Evolutionary conservation across 2,888 invertebrate species (phyloP), one percentile per base, ranked within the genome.

Genomic region (Apodemia mormo): DNA sequence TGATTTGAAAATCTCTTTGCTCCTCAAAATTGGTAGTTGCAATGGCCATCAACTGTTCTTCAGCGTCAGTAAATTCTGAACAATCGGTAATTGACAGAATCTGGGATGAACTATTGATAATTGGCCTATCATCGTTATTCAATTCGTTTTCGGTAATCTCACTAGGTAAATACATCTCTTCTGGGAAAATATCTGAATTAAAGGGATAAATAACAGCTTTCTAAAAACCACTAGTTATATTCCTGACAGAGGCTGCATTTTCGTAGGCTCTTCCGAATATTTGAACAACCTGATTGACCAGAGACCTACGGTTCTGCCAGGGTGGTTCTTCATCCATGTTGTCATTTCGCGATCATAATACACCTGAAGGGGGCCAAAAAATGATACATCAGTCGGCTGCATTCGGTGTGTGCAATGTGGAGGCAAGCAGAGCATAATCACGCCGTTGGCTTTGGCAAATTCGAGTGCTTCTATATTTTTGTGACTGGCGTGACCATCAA

Each of bases 221-320:
- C 61, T 74, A 66, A 66, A 40, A 40, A 1, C 8, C 40, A 40
- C 40, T 40, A 4, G 40, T 40, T 40, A 40, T 40, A 8, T 40
- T 40, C 6, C 8, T 5, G 8, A 40, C 40, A 4, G 8, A 5
- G 2, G 6, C 40, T 4, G 40, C 40, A 40, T 1, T 40, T 40
- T 5, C 40, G 6, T 40, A 40, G 4, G 7, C 40, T 40, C 40
- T 40, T 5, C 8, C 6, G 7, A 40, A 78, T 76, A 82, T 68
- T 52, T 65, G 71, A 33, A 70, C 77, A 52, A 84, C 75, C 70
- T 82, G 77, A 69, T 75, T n/a, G n/a, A n/a, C n/a, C n/a, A 77
- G 43, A 76, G 76, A 14, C 80, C 81, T 10, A 83, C 78, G 30
- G 76, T 74, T 66, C 79, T 68, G n/a, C 79, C 82, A 68, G 80